Percentiles rank a stretch among this genome's conserved stretches.
Evolutionary conservation across 2,113 vertebrate genomes (phyloP).

Genomic region (Triplophysa siluroides): DNA sequence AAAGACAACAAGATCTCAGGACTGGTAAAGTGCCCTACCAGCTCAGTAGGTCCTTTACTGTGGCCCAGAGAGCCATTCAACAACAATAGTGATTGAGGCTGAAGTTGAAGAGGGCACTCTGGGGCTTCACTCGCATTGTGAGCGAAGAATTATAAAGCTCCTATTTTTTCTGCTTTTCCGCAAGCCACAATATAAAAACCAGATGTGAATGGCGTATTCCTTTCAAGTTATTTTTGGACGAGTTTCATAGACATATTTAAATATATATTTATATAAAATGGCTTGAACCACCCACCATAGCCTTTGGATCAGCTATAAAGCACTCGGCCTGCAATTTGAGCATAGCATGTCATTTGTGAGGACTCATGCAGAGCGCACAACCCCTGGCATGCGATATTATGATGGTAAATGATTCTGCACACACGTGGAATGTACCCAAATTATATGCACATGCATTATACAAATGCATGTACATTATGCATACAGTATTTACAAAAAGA

Average conservation of each 20-base stretch:
- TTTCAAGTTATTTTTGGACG: slow-evolving; percentile 67
- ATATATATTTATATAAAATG: slow-evolving; percentile 67
- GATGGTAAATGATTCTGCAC: slow-evolving; percentile 30
- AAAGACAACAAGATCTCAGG: not conserved
- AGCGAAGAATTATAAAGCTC: slow-evolving; percentile 56
- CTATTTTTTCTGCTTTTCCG: slow-evolving; percentile 58
- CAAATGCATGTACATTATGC: slow-evolving; percentile 18
- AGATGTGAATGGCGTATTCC: slow-evolving; percentile 61
- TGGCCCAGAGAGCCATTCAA: slow-evolving; percentile 46
- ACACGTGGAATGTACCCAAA: slow-evolving; percentile 20
- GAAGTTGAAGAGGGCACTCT: slow-evolving; percentile 36
- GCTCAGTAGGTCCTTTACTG: slow-evolving; percentile 26
- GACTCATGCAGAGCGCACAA: slow-evolving; percentile 34
- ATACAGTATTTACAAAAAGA: slow-evolving; percentile 7
- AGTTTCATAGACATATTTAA: slow-evolving; percentile 64
- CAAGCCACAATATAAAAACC: slow-evolving; percentile 67
- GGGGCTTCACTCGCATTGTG: slow-evolving; percentile 45
- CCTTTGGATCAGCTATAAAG: slow-evolving; percentile 59
- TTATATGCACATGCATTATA: slow-evolving; percentile 6
- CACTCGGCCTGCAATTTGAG: slow-evolving; percentile 53
- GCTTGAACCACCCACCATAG: slow-evolving; percentile 55
- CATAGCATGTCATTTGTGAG: slow-evolving; percentile 53
- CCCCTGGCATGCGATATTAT: slow-evolving; percentile 15
- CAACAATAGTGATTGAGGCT: slow-evolving; percentile 41
- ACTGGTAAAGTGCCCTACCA: not conserved